These are phyloP conservation scores for Asobara japonica DNA, from an alignment of 1,140 invertebrate genomes.

Conservation along the genomic window DNA sequence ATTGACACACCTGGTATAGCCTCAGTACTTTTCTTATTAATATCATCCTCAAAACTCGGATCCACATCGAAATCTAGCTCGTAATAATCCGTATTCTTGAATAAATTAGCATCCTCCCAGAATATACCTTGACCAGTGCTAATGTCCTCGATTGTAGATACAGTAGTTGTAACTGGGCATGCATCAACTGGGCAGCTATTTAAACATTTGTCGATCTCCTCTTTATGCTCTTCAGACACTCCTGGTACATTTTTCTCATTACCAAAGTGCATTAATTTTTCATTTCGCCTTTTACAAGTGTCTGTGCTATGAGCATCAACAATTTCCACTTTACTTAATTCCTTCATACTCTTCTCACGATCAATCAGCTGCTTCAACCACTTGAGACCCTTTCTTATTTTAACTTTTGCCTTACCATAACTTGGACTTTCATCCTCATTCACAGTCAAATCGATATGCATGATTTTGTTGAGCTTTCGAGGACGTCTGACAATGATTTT, in stretches of 20 bases:
- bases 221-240: not conserved
- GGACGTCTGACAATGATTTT: slow-evolving; percentile 35
- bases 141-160: slow-evolving; percentile 14
- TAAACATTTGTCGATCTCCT: slow-evolving; percentile 37
- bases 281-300: slow-evolving; percentile 31
- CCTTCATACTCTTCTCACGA: slow-evolving; percentile 27
- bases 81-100: slow-evolving; percentile 11
- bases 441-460: slow-evolving; percentile 53
- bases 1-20: not conserved
- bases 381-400: slow-evolving; percentile 37
- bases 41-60: not conserved
- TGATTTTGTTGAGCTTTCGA: slow-evolving; percentile 40
- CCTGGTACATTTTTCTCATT: slow-evolving; percentile 32
- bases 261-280: slow-evolving; percentile 23
- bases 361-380: slow-evolving; percentile 42
- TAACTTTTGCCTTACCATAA: slow-evolving; percentile 38
- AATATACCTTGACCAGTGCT: slow-evolving; percentile 14
- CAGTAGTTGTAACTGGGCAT: slow-evolving; percentile 41
- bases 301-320: slow-evolving; percentile 46
- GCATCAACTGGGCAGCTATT: slow-evolving; percentile 35
- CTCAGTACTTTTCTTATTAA: not conserved
- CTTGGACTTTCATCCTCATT: slow-evolving; percentile 40
- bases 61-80: slow-evolving; percentile 27
- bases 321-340: slow-evolving; percentile 37
- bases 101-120: slow-evolving; percentile 28